Conservation (phyloP, 2,888 invertebrate species). For the Danaus chrysippus region DNA sequence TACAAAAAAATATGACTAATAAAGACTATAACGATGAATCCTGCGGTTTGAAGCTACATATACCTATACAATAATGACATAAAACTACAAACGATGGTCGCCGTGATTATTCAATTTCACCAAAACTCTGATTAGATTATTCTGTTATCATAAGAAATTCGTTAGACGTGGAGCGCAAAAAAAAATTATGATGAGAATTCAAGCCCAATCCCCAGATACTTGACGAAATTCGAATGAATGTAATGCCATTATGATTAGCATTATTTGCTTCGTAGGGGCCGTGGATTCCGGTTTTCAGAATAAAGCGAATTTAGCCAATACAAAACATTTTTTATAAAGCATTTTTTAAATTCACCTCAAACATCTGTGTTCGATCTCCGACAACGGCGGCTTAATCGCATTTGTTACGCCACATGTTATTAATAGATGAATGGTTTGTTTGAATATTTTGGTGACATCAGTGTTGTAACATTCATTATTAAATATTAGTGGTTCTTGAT, state of each 20-base stretch:
- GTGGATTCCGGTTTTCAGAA: conserved; percentile 73
- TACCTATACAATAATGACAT: no score
- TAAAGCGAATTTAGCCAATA: conserved; percentile 70
- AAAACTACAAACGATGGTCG: no score
- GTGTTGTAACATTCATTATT: conserved; percentile 25
- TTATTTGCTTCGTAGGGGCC: conserved; percentile 69
- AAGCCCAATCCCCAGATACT: conserved; percentile 61
- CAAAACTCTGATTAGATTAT: conserved; percentile 53
- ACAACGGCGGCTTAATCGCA: conserved; percentile 65
- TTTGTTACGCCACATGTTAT: conserved; percentile 72
- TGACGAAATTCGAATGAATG: conserved; percentile 75
- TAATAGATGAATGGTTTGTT: conserved; percentile 71
- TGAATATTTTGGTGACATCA: conserved; percentile 60
- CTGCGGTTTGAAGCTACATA: no score
- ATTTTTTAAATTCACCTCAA: conserved; percentile 65
- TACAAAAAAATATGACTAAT: no score
- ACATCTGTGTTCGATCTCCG: conserved; percentile 65
- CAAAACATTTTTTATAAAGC: conserved; percentile 56
- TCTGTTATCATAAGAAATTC: conserved; percentile 61
- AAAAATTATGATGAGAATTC: conserved; percentile 50
- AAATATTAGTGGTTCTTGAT: conserved; percentile 25
- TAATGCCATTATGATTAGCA: conserved; percentile 78
- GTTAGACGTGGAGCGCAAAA: conserved; percentile 51
- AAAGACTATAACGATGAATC: no score
- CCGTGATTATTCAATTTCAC: neutral